Evolutionary conservation across 2,113 vertebrate species (phyloP).

Genomic region (Triplophysa rosa): DNA sequence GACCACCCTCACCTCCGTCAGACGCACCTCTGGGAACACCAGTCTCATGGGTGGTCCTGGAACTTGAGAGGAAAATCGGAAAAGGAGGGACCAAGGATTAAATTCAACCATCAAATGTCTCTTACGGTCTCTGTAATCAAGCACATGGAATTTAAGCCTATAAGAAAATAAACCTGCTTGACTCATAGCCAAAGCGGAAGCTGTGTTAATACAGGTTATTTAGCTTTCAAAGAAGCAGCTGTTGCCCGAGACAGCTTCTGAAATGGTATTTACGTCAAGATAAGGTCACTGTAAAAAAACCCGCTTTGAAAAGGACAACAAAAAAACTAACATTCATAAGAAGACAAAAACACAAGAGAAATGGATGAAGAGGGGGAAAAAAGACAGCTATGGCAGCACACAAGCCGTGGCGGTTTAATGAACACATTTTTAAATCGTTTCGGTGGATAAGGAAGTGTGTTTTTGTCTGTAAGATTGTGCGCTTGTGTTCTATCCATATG

Average conservation of each 20-base stretch:
- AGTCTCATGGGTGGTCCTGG: constrained; percentile 86
- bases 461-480: not conserved
- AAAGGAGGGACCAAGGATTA: constrained; percentile 36
- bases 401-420: constrained; percentile 5
- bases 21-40: constrained; percentile 91
- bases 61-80: constrained; percentile 60
- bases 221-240: constrained; percentile 24
- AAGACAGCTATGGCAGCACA: constrained; percentile 28
- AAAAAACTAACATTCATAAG: constrained; percentile 60
- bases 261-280: constrained; percentile 37
- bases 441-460: not conserved
- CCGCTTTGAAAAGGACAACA: constrained; percentile 53
- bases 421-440: constrained; percentile 4
- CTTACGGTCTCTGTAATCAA: not conserved
- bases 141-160: not conserved
- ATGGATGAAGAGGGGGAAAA: not conserved
- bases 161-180: not conserved
- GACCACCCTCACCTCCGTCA: constrained; percentile 84
- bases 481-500: not conserved
- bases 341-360: constrained; percentile 25
- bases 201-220: constrained; percentile 16
- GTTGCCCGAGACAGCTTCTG: not conserved
- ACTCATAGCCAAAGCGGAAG: not conserved
- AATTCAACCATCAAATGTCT: constrained; percentile 7
- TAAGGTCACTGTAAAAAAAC: constrained; percentile 53